These are phyloP conservation scores for Aethes cnicana DNA, from an alignment of 2,888 invertebrate genomes.

Conservation along the genomic window DNA sequence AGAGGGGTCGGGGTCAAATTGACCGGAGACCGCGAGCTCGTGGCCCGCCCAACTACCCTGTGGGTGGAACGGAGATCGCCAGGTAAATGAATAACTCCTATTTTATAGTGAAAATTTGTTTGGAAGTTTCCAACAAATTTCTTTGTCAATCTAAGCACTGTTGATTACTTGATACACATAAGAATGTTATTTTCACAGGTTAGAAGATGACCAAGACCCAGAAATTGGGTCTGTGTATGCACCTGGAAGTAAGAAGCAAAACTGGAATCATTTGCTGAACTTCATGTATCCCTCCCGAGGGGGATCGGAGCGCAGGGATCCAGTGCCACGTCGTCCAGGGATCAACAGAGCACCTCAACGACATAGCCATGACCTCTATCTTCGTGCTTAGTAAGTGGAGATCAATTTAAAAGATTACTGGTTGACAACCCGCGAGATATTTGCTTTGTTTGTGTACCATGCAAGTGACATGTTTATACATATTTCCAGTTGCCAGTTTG, in stretches of 20 bases:
- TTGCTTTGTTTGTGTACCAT: too few species aligned
- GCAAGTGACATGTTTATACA: not conserved
- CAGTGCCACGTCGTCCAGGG: slow-evolving; percentile 53
- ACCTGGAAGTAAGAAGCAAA: slow-evolving; percentile 94
- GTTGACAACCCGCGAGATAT: not conserved
- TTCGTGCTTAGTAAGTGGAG: slow-evolving; percentile 95
- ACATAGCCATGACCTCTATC: slow-evolving; percentile 96
- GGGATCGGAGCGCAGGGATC: slow-evolving; percentile 52
- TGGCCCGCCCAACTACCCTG: slow-evolving; percentile 68
- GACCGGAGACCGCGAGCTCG: slow-evolving; percentile 88
- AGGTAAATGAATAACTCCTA: slow-evolving; percentile 64
- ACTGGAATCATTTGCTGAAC: slow-evolving; percentile 96
- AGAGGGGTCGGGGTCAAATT: slow-evolving; percentile 85
- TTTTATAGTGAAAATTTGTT: slow-evolving; percentile 2
- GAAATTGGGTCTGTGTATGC: slow-evolving; percentile 92
- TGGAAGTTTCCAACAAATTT: not conserved
- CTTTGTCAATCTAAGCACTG: too few species aligned
- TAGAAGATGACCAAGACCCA: slow-evolving; percentile 82
- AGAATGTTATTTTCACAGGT: slow-evolving; percentile 50
- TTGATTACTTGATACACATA: too few species aligned
- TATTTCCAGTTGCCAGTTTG: slow-evolving; percentile 93
- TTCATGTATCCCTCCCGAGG: slow-evolving; percentile 91
- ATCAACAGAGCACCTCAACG: slow-evolving; percentile 78
- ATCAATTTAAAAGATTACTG: not conserved
- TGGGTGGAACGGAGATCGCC: slow-evolving; percentile 88